Base-by-base conservation (phyloP, 2,113 vertebrate genomes). In the Pelecanoides urinatrix region DNA sequence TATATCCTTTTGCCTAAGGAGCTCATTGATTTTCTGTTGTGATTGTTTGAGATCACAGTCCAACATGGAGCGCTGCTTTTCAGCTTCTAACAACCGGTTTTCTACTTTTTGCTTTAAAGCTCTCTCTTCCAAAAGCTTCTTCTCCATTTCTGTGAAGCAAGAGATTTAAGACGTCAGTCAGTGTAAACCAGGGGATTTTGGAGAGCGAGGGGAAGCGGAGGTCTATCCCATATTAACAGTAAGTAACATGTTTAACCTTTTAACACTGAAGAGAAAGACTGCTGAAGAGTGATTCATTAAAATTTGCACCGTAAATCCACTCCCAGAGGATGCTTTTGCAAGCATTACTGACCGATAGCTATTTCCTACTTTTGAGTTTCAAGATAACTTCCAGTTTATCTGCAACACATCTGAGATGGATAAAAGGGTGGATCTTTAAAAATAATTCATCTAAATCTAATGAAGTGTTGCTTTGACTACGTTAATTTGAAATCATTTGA, bases 21-120 rank as follows among this genome's bases (percentile, higher is more conserved):
- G 98, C 93, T 99, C 99, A 0, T 99, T 99, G 34, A 99, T 98
- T 94, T 99, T 99, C 98, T 99, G 99, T 74, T 99, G 98, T 0
- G 99, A 98, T 96, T 99, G 99, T 94, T 99, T 99, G 90, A 99
- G 98, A 97, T 99, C 99, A 25, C 99, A 99, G 97, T 99, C 99
- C 93, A 99, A 97, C 98, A 99, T 98, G 71, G 99, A 99, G 96
- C 99, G 99, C 79, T 98, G 98, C 91, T 99, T 99, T 98, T 99
- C 99, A 94, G 98, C 98, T 95, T 99, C 99, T 92, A 99, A 96
- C 67, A 99, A 97, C 29, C 98, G 96, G 97, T 99, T 99, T 97
- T 99, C 99, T 78, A 99, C 98, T 72, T 98, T 99, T 76, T 99
- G 98, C 92, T 99, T 99, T 59, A 99, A 98, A 42, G 97, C 93